A percentile compares a stretch with the other conserved stretches of the same genome.
phyloP scores from a whole-genome alignment of 2,113 vertebrate genomes.

The Chlamydotis undulata region DNA sequence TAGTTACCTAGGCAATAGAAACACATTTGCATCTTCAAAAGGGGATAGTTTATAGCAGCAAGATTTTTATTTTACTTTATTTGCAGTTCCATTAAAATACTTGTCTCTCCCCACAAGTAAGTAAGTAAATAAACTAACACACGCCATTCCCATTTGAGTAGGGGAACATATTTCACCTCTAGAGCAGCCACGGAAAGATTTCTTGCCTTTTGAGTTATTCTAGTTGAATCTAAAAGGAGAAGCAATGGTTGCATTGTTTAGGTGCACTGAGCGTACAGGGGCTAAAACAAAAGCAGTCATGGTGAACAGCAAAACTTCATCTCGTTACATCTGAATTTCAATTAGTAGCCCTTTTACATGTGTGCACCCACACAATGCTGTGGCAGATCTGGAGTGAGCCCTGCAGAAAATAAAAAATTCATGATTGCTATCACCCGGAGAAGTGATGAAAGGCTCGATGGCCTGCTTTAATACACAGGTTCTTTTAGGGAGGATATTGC shows the following conservation, averaged over 20 bases:
- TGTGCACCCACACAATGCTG: conserved; percentile 59
- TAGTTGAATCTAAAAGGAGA: conserved; percentile 28
- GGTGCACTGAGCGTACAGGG: conserved; percentile 63
- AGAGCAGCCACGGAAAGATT: conserved; percentile 25
- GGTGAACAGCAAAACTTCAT: conserved; percentile 69
- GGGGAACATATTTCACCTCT: conserved; percentile 31
- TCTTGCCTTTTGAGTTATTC: conserved; percentile 39
- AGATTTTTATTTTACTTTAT: neutral
- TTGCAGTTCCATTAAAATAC: neutral
- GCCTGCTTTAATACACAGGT: conserved; percentile 60
- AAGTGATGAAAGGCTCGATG: conserved; percentile 61
- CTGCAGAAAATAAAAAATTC: conserved; percentile 77
- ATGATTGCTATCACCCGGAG: conserved; percentile 57
- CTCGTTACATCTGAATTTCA: conserved; percentile 80
- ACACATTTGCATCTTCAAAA: conserved; percentile 85
- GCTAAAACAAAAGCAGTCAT: conserved; percentile 69
- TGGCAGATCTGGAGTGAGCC: conserved; percentile 64
- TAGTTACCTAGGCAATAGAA: conserved; percentile 97
- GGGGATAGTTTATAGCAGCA: conserved; percentile 31
- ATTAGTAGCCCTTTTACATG: conserved; percentile 67
- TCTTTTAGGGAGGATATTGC: conserved; percentile 5
- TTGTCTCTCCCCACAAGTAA: neutral
- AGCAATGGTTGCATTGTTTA: conserved; percentile 68
- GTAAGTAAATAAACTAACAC: neutral
- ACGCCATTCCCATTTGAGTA: neutral